Evolutionary conservation across 2,797 vertebrate genomes (phyloP).

Genomic region (Anableps anableps): DNA sequence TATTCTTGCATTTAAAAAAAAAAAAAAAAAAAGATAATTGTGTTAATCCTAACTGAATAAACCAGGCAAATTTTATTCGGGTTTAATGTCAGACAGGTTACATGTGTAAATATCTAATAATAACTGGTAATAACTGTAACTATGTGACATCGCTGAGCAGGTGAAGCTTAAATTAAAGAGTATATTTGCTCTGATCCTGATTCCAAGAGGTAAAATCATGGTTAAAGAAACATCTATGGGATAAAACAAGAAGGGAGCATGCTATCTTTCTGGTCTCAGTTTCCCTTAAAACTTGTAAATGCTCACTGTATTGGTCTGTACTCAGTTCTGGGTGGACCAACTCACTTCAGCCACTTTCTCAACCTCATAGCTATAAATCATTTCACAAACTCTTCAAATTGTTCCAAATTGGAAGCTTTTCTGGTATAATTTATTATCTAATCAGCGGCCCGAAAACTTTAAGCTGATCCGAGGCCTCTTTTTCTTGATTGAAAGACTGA

Average conservation of each 20-base stretch:
- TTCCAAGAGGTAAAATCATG: background rate
- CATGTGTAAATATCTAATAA: background rate
- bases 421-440: conserved; percentile 76
- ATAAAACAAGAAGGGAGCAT: background rate
- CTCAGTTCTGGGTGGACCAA: conserved; percentile 33
- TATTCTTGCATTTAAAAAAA: background rate
- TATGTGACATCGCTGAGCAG: background rate
- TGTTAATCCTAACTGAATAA: background rate
- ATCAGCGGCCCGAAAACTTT: conserved; percentile 72
- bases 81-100: background rate
- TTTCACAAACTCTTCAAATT: conserved; percentile 61
- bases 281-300: conserved; percentile 3
- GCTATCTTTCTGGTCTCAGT: conserved; percentile 10
- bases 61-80: background rate
- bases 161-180: background rate
- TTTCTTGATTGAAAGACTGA: conserved; percentile 76
- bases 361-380: conserved; percentile 69
- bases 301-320: conserved; percentile 12
- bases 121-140: background rate
- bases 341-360: conserved; percentile 20
- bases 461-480: conserved; percentile 70
- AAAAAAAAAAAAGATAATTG: too few relatives aligned
- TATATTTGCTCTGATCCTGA: background rate
- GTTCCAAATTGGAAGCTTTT: conserved; percentile 64
- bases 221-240: background rate